Percentiles rank a stretch among this genome's conserved stretches.
Evolutionary conservation across 2,797 vertebrate species (phyloP).

Genomic region (Cetoscarus ocellatus): DNA sequence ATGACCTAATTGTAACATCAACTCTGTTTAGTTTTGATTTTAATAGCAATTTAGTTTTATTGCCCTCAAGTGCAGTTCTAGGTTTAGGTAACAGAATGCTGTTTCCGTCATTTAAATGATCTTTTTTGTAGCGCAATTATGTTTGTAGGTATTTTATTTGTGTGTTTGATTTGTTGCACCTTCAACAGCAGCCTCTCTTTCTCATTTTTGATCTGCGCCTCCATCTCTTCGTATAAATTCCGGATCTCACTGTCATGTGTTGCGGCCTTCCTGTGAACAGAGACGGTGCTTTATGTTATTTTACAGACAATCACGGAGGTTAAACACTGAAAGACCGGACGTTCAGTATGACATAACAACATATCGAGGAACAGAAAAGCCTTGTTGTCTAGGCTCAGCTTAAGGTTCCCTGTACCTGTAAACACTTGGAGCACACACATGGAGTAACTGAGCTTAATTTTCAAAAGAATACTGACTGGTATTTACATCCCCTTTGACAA

Average conservation of each 20-base stretch:
- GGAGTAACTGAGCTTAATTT: constrained; percentile 15
- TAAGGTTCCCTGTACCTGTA: constrained; percentile 4
- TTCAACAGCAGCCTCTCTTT: constrained; percentile 89
- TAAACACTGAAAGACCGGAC: neutral
- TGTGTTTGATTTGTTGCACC: constrained; percentile 66
- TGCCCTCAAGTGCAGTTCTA: too few species aligned
- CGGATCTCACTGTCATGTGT: constrained; percentile 92
- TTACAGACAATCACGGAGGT: neutral
- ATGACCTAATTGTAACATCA: too few species aligned
- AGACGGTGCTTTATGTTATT: neutral
- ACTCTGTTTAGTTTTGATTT: too few species aligned
- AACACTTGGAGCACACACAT: constrained; percentile 8
- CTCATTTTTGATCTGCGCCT: constrained; percentile 93
- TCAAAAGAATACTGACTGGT: constrained; percentile 39
- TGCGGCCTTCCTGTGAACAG: constrained; percentile 87
- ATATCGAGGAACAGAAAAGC: constrained; percentile 17
- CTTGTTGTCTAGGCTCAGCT: constrained; percentile 29
- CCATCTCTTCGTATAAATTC: constrained; percentile 95
- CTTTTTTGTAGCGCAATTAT: too few species aligned
- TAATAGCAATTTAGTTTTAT: too few species aligned
- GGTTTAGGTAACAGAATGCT: too few species aligned
- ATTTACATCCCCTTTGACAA: constrained; percentile 61
- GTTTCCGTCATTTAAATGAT: too few species aligned
- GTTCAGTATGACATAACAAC: neutral
- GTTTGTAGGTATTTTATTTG: too few species aligned